These are phyloP conservation scores for Riparia riparia DNA, from an alignment of 2,113 vertebrate genomes.

Conservation along the genomic window DNA sequence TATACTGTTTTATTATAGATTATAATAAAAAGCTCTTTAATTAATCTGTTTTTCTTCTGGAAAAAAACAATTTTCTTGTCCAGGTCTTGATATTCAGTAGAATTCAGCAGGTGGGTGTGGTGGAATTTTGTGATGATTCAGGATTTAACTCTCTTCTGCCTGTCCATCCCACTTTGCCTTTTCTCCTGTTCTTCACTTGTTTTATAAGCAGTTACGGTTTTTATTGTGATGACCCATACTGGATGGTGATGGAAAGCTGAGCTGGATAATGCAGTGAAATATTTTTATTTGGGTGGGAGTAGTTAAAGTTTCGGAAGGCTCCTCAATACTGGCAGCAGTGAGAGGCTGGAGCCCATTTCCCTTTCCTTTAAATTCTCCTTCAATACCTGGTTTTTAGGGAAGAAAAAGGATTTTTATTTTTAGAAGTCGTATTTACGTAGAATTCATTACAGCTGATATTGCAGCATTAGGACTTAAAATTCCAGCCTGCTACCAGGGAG, in stretches of 20 bases:
- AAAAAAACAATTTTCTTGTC: background rate
- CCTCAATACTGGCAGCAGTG: background rate
- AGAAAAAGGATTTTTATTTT: slow-evolving; percentile 37
- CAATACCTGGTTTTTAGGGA: background rate
- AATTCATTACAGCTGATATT: slow-evolving; percentile 40
- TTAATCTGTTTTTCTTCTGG: background rate
- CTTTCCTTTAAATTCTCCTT: background rate
- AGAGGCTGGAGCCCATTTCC: background rate
- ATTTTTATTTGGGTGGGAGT: background rate
- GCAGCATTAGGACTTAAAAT: slow-evolving; percentile 60
- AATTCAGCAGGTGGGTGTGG: background rate
- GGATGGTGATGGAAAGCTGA: background rate
- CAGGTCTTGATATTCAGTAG: background rate
- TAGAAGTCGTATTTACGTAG: slow-evolving; percentile 23
- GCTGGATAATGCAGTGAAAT: background rate
- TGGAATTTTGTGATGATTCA: background rate
- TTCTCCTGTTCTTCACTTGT: background rate
- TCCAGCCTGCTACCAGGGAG: slow-evolving; percentile 44
- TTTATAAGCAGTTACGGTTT: background rate
- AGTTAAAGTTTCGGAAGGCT: background rate
- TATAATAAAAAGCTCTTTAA: background rate
- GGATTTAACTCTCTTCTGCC: background rate
- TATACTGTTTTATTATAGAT: background rate
- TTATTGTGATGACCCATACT: background rate
- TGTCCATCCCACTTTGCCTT: background rate